Conservation (phyloP, 2,888 invertebrate species). For the Colostygia pectinataria region DNA sequence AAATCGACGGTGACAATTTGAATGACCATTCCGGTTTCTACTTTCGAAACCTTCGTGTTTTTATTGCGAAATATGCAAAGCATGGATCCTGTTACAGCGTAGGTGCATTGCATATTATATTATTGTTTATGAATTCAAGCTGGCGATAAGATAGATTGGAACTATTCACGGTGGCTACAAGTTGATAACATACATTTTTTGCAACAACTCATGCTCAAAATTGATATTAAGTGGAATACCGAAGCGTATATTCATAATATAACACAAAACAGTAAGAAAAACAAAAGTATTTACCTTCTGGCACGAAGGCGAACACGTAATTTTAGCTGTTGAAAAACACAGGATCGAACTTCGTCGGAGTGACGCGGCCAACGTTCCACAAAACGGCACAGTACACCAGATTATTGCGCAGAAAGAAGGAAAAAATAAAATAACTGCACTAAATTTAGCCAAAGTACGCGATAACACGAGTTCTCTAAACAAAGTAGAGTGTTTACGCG, state of each 20-base stretch:
- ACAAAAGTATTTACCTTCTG: slow-evolving; percentile 62
- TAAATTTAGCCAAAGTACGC: slow-evolving; percentile 66
- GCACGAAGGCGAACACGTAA: slow-evolving; percentile 64
- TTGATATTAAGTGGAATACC: slow-evolving; percentile 16
- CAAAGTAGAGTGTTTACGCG: slow-evolving; percentile 42
- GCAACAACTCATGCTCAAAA: slow-evolving; percentile 6
- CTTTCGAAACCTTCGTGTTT: slow-evolving; percentile 48
- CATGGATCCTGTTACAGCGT: slow-evolving; percentile 24
- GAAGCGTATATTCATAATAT: slow-evolving; percentile 38
- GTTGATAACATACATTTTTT: slow-evolving; percentile 16
- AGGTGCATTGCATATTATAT: slow-evolving; percentile 15
- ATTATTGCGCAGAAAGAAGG: slow-evolving; percentile 57
- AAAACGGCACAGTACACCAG: slow-evolving; percentile 61
- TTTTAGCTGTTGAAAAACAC: slow-evolving; percentile 65
- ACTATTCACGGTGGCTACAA: slow-evolving; percentile 17
- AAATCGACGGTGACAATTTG: slow-evolving; percentile 53
- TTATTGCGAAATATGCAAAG: slow-evolving; percentile 30
- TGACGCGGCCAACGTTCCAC: slow-evolving; percentile 41
- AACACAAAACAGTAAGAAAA: slow-evolving; percentile 47
- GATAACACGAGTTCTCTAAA: slow-evolving; percentile 58
- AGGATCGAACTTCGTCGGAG: slow-evolving; percentile 46
- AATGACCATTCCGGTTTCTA: slow-evolving; percentile 49
- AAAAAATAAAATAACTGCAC: slow-evolving; percentile 58
- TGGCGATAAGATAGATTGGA: slow-evolving; percentile 23
- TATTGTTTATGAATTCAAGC: slow-evolving; percentile 23